phyloP scores from a whole-genome alignment of 2,888 invertebrate species.

The Oligia latruncula region DNA sequence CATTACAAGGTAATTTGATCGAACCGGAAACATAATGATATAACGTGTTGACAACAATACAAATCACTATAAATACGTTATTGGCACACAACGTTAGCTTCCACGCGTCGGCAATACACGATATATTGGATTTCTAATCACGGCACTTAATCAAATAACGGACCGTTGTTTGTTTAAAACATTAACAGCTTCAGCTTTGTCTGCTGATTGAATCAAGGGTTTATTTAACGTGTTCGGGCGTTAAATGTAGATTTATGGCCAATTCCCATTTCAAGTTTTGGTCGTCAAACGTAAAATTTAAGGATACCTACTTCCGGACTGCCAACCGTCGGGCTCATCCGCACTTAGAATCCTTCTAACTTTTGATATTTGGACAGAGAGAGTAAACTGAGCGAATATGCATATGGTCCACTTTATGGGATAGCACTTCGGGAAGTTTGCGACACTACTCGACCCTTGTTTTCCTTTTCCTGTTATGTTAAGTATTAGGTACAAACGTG shows the following conservation, averaged over 20 bases:
- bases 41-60: constrained; percentile 24
- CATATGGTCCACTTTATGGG: constrained; percentile 40
- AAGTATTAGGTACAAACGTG: constrained; percentile 5
- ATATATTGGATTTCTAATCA: constrained; percentile 51
- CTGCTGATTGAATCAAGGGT: constrained; percentile 33
- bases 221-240: constrained; percentile 49
- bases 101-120: constrained; percentile 16
- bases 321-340: constrained; percentile 2
- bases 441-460: constrained; percentile 36
- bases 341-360: constrained; percentile 42
- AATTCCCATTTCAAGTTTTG: constrained; percentile 48
- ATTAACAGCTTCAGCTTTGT: constrained; percentile 44
- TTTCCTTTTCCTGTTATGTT: constrained; percentile 28
- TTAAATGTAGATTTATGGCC: constrained; percentile 55
- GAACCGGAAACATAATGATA: neutral
- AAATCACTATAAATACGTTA: constrained; percentile 31
- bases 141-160: constrained; percentile 49
- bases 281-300: constrained; percentile 33
- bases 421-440: constrained; percentile 39
- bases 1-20: neutral
- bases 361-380: constrained; percentile 52
- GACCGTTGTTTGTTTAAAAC: constrained; percentile 46
- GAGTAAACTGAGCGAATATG: constrained; percentile 43
- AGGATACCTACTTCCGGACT: neutral
- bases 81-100: constrained; percentile 17